Conservation (phyloP, 2,888 invertebrate genomes). For the Palloptera scutellata region DNA sequence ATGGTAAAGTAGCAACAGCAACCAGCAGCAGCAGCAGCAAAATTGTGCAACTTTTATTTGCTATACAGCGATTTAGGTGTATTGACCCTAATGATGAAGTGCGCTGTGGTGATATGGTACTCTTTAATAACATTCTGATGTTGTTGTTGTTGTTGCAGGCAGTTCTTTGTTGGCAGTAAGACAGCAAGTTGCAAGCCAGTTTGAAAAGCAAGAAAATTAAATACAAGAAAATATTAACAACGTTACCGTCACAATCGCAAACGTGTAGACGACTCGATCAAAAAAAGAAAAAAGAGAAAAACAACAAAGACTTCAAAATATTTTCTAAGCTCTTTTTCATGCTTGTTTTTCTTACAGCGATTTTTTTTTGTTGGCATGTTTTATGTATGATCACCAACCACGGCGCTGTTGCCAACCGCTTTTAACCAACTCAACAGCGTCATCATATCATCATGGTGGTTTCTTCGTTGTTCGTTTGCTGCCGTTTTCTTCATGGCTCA, state of each 20-base stretch:
- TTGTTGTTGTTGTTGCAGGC: background rate
- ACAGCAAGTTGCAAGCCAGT: no score
- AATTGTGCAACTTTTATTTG: no score
- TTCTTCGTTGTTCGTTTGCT: background rate
- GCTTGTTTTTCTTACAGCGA: background rate
- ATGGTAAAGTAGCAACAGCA: background rate
- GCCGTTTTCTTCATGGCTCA: conserved; percentile 2
- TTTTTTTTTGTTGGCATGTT: background rate
- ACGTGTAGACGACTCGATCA: no score
- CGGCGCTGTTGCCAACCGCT: background rate
- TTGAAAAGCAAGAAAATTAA: no score
- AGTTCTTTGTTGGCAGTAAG: no score
- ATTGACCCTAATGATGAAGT: background rate
- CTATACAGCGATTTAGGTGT: background rate
- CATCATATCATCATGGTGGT: background rate
- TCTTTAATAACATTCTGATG: background rate
- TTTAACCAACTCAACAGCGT: background rate
- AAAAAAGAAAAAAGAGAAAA: no score
- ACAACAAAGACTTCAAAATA: no score
- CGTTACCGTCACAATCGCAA: no score
- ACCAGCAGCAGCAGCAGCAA: background rate
- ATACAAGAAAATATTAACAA: no score
- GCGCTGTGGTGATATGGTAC: background rate
- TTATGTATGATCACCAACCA: background rate
- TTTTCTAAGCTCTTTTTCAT: no score